A percentile compares a stretch with the other conserved stretches of the same genome.
phyloP scores from a whole-genome alignment of 1,140 invertebrate genomes.

The Ceratina calcarata region DNA sequence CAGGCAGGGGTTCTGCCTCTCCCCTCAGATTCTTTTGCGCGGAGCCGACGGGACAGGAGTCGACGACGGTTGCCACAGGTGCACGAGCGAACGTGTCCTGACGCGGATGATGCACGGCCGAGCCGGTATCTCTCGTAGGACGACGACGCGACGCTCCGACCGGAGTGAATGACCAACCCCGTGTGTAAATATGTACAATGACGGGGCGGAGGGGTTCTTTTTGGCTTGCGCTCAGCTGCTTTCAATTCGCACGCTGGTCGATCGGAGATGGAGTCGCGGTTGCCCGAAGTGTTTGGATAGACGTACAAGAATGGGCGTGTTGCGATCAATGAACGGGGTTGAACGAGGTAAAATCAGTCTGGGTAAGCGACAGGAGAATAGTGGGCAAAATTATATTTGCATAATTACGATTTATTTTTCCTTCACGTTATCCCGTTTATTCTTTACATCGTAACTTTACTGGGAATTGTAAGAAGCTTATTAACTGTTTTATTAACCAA shows the following conservation, averaged over 20 bases:
- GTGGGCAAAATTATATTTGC: too few species aligned
- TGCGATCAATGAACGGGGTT: too few species aligned
- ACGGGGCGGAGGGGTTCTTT: neutral
- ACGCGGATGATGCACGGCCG: slow-evolving; percentile 30
- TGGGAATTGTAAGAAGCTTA: too few species aligned
- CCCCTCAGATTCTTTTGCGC: slow-evolving; percentile 12
- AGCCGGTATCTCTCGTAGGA: neutral
- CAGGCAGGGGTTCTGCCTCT: too few species aligned
- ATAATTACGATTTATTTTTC: too few species aligned
- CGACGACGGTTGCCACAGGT: slow-evolving; percentile 32
- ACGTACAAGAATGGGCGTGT: too few species aligned
- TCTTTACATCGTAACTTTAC: too few species aligned
- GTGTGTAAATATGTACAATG: slow-evolving; percentile 3
- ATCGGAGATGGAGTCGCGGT: neutral
- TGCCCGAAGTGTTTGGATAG: too few species aligned
- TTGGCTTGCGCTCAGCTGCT: neutral
- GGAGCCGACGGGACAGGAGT: neutral
- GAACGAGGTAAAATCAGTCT: too few species aligned
- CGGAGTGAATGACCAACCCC: neutral
- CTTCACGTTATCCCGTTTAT: too few species aligned
- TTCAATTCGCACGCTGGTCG: neutral
- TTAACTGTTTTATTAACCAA: too few species aligned
- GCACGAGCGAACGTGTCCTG: slow-evolving; percentile 10
- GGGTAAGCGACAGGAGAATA: too few species aligned
- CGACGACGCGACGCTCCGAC: neutral